Evolutionary conservation across 2,797 vertebrate genomes (phyloP).

Genomic region (Hydrolagus colliei): DNA sequence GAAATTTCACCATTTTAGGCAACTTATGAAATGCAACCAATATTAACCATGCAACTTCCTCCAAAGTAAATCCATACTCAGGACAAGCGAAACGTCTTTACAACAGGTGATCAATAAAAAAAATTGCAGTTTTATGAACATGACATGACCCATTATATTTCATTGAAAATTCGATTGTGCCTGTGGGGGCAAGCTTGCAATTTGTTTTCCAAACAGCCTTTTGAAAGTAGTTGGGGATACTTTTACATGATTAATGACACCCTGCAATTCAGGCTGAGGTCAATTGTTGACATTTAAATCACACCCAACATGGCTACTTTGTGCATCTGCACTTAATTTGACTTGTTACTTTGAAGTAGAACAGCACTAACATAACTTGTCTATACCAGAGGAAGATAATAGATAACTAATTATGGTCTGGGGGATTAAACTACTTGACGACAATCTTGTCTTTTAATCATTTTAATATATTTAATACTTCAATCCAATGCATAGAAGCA

Average conservation of each 20-base stretch:
- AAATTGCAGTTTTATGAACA: no score
- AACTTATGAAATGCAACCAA: no score
- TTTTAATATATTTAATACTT: background rate
- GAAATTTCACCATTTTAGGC: no score
- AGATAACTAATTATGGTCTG: background rate
- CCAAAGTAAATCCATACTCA: no score
- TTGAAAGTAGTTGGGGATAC: background rate
- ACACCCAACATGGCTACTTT: background rate
- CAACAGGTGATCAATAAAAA: no score
- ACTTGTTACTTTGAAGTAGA: background rate
- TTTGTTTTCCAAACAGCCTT: background rate
- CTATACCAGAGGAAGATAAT: background rate
- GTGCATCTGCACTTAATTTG: background rate
- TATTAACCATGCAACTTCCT: no score
- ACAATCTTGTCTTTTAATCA: background rate
- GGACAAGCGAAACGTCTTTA: no score
- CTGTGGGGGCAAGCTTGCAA: background rate
- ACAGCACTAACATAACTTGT: background rate
- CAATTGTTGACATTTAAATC: background rate
- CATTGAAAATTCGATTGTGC: background rate
- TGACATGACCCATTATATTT: background rate
- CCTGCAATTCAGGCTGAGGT: background rate
- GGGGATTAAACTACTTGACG: background rate
- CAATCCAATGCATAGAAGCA: background rate
- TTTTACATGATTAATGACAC: background rate